Percentiles rank a stretch among this genome's conserved stretches.
These are phyloP conservation scores for Idris sp. DNA, from an alignment of 1,140 invertebrate genomes.

Conservation along the genomic window DNA sequence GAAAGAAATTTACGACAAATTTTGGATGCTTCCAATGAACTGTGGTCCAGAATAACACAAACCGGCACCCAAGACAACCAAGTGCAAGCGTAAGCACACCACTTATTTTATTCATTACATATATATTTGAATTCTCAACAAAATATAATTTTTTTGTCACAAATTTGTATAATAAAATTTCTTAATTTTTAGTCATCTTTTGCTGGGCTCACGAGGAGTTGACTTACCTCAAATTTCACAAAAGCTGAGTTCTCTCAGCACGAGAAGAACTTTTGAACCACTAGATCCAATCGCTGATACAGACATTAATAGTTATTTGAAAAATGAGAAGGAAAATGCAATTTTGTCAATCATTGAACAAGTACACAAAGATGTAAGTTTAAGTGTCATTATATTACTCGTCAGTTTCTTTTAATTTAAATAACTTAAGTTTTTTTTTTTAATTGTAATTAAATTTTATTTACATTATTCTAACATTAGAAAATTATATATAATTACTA, in stretches of 20 bases:
- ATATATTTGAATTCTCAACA: no score
- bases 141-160: no score
- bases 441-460: no score
- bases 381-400: slow-evolving; percentile 16
- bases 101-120: no score
- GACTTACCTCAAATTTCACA: slow-evolving; percentile 95
- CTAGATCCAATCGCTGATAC: slow-evolving; percentile 92
- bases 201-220: slow-evolving; percentile 94
- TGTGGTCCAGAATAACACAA: slow-evolving; percentile 91
- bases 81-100: slow-evolving; percentile 89
- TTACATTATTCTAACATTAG: no score
- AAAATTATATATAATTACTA: no score
- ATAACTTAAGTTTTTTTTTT: no score
- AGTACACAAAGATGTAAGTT: slow-evolving; percentile 88
- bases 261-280: slow-evolving; percentile 91
- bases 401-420: slow-evolving; percentile 17
- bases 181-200: slow-evolving; percentile 85
- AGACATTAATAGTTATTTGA: slow-evolving; percentile 92
- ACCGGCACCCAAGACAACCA: slow-evolving; percentile 92
- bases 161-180: no score
- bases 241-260: slow-evolving; percentile 91
- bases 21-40: slow-evolving; percentile 92
- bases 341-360: slow-evolving; percentile 94
- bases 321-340: slow-evolving; percentile 96
- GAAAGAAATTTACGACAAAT: slow-evolving; percentile 94